Base-by-base conservation (phyloP, 2,888 invertebrate species). In the Drosophila neutralis region DNA sequence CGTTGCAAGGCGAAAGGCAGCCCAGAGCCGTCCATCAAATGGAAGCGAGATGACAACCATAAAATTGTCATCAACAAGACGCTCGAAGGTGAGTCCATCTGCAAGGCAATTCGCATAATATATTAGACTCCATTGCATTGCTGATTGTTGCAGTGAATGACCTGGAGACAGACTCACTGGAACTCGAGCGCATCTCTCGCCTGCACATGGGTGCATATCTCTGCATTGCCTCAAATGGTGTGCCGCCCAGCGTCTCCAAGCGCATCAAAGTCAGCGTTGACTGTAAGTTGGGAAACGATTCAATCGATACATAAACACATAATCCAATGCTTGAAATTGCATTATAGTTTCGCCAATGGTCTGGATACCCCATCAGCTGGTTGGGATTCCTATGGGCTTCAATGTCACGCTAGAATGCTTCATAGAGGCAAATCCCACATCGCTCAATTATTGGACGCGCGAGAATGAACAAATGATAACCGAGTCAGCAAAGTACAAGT, bases 221-320 rank as follows among this genome's bases (percentile, higher is more conserved):
- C 78, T 98, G 98, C 93, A 98, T 98, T 83, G 93, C 93, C 52
- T 96, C 96, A 90, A 98, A 98, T 91, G 97, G 97, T 18, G 96
- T 98, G 21, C 98, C 98, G 1, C 98, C 98, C 8, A 96, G 97
- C 40, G 97, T 98, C 72, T 97, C 97, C 92, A 98, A 98, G 93
- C 94, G 97, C 91, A 98, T 98, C 90, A 97, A 97, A 95, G 97
- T 98, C 90, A 97, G 97, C 94, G 98, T 98, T 48, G 97, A 98
- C 93, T 98, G 98, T 98, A 94, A 97, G 98, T 97, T 21, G 31
- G 13, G 4, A n/a, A 27, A n/a, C 2, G 36, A 18, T 45, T 27
- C 11, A 31, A 49, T n/a, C n/a, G 21, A 29, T 4, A 33, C 2
- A 13, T 24, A 27, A 6, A 15, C 15, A 18, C 21, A 15, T 40